phyloP scores from a whole-genome alignment of 1,140 invertebrate genomes.

The Pristionchus pacificus region DNA sequence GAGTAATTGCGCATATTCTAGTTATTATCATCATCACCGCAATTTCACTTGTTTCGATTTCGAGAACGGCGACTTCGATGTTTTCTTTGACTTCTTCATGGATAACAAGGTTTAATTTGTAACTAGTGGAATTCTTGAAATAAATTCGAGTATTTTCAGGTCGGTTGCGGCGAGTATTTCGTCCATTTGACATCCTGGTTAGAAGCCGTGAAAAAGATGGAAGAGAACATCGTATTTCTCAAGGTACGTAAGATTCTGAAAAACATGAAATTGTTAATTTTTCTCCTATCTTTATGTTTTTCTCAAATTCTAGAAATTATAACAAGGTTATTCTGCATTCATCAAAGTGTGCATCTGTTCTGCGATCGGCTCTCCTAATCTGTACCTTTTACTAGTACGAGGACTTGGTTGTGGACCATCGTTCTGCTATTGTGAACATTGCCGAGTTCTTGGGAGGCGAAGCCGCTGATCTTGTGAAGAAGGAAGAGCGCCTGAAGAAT shows the following conservation, averaged over 20 bases:
- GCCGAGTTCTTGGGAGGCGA: conserved; percentile 45
- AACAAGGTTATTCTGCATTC: not conserved
- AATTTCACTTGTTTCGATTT: conserved; percentile 54
- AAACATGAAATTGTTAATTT: conserved; percentile 40
- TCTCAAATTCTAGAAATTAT: no score
- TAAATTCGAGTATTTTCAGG: not conserved
- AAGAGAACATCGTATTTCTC: conserved; percentile 57
- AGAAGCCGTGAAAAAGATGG: conserved; percentile 31
- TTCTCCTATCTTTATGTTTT: no score
- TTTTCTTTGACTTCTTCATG: conserved; percentile 56
- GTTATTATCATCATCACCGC: conserved; percentile 52
- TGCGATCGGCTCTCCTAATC: not conserved
- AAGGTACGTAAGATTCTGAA: conserved; percentile 54
- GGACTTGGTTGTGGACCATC: conserved; percentile 44
- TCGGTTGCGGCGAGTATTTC: conserved; percentile 55
- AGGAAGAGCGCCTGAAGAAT: conserved; percentile 21
- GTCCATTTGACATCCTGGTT: conserved; percentile 55
- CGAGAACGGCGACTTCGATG: conserved; percentile 45
- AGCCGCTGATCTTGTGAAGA: conserved; percentile 30
- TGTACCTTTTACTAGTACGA: conserved; percentile 38
- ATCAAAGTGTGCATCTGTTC: not conserved
- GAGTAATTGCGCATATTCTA: no score
- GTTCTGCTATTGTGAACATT: conserved; percentile 38
- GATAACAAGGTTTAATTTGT: conserved; percentile 37
- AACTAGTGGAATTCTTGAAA: not conserved